phyloP scores from a whole-genome alignment of 2,113 vertebrate species.

The Zosterops pallidus region DNA sequence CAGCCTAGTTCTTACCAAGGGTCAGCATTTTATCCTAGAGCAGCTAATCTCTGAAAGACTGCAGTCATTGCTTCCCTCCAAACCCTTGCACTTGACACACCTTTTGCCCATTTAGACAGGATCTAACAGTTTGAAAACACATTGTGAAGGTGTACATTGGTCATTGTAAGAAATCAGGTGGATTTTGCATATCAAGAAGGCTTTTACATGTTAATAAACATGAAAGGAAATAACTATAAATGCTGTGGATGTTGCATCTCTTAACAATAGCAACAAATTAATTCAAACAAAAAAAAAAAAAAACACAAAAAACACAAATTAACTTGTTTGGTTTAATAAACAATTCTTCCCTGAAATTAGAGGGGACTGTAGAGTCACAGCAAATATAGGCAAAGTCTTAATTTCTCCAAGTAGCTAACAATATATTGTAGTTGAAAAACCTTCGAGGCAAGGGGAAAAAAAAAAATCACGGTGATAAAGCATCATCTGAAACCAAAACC shows the following conservation, averaged over 20 bases:
- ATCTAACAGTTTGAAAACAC: neutral
- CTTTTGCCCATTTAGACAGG: neutral
- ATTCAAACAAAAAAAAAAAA: neutral
- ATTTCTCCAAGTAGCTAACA: neutral
- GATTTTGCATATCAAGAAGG: neutral
- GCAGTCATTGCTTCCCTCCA: neutral
- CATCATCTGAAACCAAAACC: neutral
- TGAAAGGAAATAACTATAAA: neutral
- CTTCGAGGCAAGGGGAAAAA: neutral
- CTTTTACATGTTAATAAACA: neutral
- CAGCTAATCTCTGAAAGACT: neutral
- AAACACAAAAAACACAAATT: neutral
- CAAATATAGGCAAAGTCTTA: neutral
- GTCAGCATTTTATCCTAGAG: neutral
- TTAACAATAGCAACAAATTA: neutral
- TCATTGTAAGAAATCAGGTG: neutral
- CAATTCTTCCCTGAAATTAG: neutral
- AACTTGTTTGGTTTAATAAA: neutral
- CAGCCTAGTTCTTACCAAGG: neutral
- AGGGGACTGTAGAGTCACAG: neutral
- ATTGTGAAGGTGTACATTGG: neutral
- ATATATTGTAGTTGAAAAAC: neutral
- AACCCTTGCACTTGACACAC: neutral
- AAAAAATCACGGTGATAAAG: neutral
- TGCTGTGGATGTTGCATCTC: neutral